Conservation (phyloP, 2,888 invertebrate species). For the Schrankia costaestrigalis region DNA sequence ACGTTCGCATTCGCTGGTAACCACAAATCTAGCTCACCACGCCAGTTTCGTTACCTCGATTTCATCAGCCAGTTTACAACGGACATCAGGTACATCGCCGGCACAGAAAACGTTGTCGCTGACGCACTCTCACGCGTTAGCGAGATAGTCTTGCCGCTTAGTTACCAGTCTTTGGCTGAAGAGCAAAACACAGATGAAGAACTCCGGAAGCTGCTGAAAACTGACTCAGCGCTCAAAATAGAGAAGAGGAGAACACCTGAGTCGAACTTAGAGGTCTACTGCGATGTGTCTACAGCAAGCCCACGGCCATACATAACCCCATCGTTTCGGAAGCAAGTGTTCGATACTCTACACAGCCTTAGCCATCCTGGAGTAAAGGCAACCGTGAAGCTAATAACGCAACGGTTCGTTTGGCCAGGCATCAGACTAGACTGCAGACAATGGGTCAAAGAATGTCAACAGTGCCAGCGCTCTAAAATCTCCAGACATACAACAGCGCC, state of each 20-base stretch:
- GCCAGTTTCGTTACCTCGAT: not conserved
- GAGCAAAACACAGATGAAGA: not conserved
- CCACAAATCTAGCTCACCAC: not conserved
- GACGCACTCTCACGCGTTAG: not conserved
- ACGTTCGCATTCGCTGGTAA: not conserved
- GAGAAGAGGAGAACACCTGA: not conserved
- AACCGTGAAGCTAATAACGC: constrained; percentile 24
- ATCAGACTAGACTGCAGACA: constrained; percentile 38
- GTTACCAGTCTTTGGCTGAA: not conserved
- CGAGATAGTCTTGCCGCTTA: not conserved
- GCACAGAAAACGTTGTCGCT: not conserved
- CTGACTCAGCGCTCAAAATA: not conserved
- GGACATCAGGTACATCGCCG: not conserved
- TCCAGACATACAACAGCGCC: constrained; percentile 20
- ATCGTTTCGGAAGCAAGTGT: constrained; percentile 1
- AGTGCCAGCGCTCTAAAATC: constrained; percentile 46
- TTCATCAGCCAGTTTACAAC: not conserved
- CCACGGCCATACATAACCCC: constrained; percentile 1
- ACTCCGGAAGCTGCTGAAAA: not conserved
- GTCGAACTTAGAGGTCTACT: not conserved
- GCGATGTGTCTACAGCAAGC: not conserved
- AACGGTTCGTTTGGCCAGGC: constrained; percentile 49
- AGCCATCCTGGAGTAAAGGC: constrained; percentile 8
- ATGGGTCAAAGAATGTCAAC: constrained; percentile 39
- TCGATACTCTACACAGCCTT: not conserved